A percentile compares a stretch with the other conserved stretches of the same genome.
Evolutionary conservation across 1,140 invertebrate species (phyloP).

Genomic region (Bactericera cockerelli): DNA sequence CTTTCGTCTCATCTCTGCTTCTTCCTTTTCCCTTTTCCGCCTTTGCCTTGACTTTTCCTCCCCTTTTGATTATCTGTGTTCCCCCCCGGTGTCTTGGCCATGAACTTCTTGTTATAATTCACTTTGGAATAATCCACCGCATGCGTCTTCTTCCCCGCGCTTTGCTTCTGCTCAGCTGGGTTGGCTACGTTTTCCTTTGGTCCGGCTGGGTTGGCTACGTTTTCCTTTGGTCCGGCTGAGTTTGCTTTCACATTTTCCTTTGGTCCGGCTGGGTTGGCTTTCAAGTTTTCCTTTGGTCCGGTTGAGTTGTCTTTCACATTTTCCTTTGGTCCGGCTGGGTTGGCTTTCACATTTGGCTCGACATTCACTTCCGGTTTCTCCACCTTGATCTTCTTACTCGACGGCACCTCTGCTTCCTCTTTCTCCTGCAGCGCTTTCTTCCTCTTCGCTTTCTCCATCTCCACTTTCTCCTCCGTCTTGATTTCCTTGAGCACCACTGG

Average conservation of each 20-base stretch:
- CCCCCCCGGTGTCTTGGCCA: not conserved
- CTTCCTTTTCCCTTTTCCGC: not conserved
- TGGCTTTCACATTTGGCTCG: not conserved
- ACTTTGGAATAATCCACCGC: not conserved
- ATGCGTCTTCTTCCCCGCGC: not conserved
- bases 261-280: not conserved
- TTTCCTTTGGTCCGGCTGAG: not conserved
- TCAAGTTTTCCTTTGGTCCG: not conserved
- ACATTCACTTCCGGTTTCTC: conserved; percentile 3
- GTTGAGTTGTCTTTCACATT: not conserved
- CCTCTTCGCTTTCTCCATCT: not conserved
- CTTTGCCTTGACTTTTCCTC: not conserved
- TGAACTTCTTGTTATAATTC: not conserved
- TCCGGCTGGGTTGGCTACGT: not conserved
- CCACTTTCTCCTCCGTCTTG: not conserved
- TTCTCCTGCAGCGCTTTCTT: not conserved
- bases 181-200: not conserved
- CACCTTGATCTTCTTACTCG: not conserved
- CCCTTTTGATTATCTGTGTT: not conserved
- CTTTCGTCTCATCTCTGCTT: too few species aligned
- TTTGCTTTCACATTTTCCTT: not conserved
- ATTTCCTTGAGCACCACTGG: not conserved
- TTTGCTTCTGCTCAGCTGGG: not conserved
- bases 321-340: not conserved
- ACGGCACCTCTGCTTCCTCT: not conserved